A percentile compares a stretch with the other conserved stretches of the same genome.
These are phyloP conservation scores for Drosophila imparisetae DNA, from an alignment of 2,888 invertebrate species.

Conservation along the genomic window DNA sequence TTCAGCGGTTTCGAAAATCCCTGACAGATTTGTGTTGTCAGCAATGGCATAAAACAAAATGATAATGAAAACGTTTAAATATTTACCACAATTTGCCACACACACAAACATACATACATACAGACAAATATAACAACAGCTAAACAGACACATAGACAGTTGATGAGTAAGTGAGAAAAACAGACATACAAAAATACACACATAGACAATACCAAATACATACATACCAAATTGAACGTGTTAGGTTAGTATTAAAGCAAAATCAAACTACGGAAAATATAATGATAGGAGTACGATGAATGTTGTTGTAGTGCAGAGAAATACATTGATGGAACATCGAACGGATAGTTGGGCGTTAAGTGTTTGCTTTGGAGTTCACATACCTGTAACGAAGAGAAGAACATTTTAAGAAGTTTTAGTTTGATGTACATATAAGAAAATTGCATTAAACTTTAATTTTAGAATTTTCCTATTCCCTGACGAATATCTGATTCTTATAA, in stretches of 20 bases:
- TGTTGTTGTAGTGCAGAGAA: conserved; percentile 44
- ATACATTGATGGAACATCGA: conserved; percentile 67
- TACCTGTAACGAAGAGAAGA: conserved; percentile 47
- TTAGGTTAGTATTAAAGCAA: conserved; percentile 42
- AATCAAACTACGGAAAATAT: conserved; percentile 40
- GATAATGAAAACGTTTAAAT: conserved; percentile 77
- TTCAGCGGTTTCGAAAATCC: conserved; percentile 71
- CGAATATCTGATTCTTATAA: background rate
- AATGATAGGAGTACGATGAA: conserved; percentile 31
- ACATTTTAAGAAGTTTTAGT: background rate
- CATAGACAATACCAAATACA: conserved; percentile 2
- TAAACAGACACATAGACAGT: conserved; percentile 20
- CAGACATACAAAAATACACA: conserved; percentile 25
- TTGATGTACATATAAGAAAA: background rate
- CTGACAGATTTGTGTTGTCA: conserved; percentile 67
- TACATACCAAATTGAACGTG: conserved; percentile 19
- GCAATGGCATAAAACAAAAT: conserved; percentile 59
- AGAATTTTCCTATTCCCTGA: background rate
- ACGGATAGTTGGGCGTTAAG: conserved; percentile 22
- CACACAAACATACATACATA: conserved; percentile 16
- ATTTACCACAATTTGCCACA: conserved; percentile 70
- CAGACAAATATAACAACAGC: conserved; percentile 28
- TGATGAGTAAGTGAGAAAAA: conserved; percentile 25
- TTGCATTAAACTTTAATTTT: background rate
- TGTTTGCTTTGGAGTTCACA: conserved; percentile 18